A percentile compares a stretch with the other conserved stretches of the same genome.
phyloP scores from a whole-genome alignment of 2,797 vertebrate species.

The Telmatherina bonti region DNA sequence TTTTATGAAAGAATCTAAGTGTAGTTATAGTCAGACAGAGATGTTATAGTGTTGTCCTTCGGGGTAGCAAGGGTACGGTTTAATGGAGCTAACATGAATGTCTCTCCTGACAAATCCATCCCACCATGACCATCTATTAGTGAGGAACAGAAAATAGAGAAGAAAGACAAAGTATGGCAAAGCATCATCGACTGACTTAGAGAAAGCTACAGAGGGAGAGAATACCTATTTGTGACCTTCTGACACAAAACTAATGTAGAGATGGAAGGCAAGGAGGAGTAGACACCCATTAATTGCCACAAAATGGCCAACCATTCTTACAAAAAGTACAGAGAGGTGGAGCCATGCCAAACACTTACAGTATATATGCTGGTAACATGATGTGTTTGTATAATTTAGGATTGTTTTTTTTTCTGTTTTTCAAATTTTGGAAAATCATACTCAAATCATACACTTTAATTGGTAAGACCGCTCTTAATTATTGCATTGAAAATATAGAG shows the following conservation, averaged over 20 bases:
- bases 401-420: no score
- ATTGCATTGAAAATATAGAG: no score
- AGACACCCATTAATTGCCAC: conserved; percentile 36
- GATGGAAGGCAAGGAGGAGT: conserved; percentile 10
- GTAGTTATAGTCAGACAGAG: conserved; percentile 22
- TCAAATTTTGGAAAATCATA: no score
- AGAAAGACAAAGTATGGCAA: conserved; percentile 12
- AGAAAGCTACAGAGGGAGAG: conserved; percentile 21
- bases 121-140: conserved; percentile 55
- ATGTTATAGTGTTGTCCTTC: conserved; percentile 61
- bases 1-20: conserved; percentile 20
- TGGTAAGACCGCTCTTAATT: neutral
- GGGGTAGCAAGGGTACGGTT: conserved; percentile 66
- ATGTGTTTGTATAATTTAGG: neutral
- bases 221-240: conserved; percentile 30
- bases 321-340: conserved; percentile 22
- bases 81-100: conserved; percentile 66
- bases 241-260: conserved; percentile 31
- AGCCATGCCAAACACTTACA: neutral
- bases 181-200: conserved; percentile 6
- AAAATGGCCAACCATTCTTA: conserved; percentile 48
- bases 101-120: conserved; percentile 58
- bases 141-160: conserved; percentile 18
- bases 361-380: neutral
- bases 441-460: neutral